Evolutionary conservation across 2,797 vertebrate genomes (phyloP).

Genomic region (Oreonectes daqikongensis): DNA sequence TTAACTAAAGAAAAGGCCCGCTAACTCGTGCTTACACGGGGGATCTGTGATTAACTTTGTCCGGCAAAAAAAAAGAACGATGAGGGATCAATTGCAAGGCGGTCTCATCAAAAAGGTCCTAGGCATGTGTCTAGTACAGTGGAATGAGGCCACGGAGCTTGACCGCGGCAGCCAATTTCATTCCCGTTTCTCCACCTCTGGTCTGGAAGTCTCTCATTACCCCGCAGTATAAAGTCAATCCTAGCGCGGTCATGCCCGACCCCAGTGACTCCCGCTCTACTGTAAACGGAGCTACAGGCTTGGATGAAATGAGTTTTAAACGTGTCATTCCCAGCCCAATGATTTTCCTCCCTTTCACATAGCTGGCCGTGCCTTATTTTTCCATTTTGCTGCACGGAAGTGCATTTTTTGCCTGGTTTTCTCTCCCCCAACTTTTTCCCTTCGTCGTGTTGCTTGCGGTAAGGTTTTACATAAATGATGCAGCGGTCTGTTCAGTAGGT

Average conservation of each 20-base stretch:
- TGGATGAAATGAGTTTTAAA: slow-evolving; percentile 20
- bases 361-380: slow-evolving; percentile 61
- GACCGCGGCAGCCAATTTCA: slow-evolving; percentile 19
- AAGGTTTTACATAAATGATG: slow-evolving; percentile 26
- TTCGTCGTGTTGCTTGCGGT: slow-evolving; percentile 63
- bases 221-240: slow-evolving; percentile 18
- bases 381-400: slow-evolving; percentile 61
- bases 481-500: neutral
- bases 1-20: slow-evolving; percentile 41
- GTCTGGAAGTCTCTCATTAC: slow-evolving; percentile 41
- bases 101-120: slow-evolving; percentile 20
- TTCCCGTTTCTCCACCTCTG: slow-evolving; percentile 12
- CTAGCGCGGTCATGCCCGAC: slow-evolving; percentile 31
- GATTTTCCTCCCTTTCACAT: slow-evolving; percentile 6
- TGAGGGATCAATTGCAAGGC: slow-evolving; percentile 43
- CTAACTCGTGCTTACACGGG: slow-evolving; percentile 34
- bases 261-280: slow-evolving; percentile 15
- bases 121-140: slow-evolving; percentile 14
- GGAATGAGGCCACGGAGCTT: slow-evolving; percentile 10
- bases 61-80: slow-evolving; percentile 10
- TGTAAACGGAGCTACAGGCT: slow-evolving; percentile 26
- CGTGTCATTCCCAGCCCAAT: slow-evolving; percentile 19
- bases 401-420: slow-evolving; percentile 10
- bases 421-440: slow-evolving; percentile 50
- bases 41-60: slow-evolving; percentile 53